Base-by-base conservation (phyloP, 2,113 vertebrate genomes). In the Indri indri region DNA sequence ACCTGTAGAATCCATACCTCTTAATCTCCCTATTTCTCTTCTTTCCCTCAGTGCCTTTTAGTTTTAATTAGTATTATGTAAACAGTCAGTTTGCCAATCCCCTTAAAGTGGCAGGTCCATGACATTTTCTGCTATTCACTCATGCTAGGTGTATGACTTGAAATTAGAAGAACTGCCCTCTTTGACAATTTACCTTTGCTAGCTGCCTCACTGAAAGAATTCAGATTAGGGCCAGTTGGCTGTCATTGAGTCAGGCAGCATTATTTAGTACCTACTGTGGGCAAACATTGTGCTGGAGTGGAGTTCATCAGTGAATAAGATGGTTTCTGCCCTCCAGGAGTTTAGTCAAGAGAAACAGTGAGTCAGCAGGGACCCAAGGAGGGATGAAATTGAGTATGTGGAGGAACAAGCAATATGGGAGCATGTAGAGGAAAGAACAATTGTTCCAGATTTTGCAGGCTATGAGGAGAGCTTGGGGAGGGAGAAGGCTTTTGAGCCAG, bases 21-120 rank as follows among this genome's bases (percentile, higher is more conserved):
- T 81, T 70, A 70, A 47, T 86, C 50, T 91, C 32, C 13, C 50
- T 76, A 5, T 95, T 95, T 90, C 73, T 94, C 77, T 86, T 96
- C 86, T 93, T 83, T 96, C 50, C 59, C 70, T 92, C 45, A 42
- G 66, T 95, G 76, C 42, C 79, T 89, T 97, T 94, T 80, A 50
- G 77, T 96, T 96, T 97, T 94, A 91, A 83, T 93, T 96, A 80
- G 14, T 30, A 59, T 84, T 97, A 57, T 96, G 76, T 91, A 93
- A 88, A 97, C 30, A 88, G 70, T 83, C 77, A 86, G 47, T 6
- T 93, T 94, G 86, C 65, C 84, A 89, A 40, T 91, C 45, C 47
- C n/a, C 87, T 96, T 90, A 74, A 96, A 95, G 93, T 86, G 89
- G 74, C 63, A 97, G 74, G 57, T 12, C 34, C 25, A 27, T 83